These are phyloP conservation scores for Hemiscyllium ocellatum DNA, from an alignment of 2,113 vertebrate genomes.

Conservation along the genomic window DNA sequence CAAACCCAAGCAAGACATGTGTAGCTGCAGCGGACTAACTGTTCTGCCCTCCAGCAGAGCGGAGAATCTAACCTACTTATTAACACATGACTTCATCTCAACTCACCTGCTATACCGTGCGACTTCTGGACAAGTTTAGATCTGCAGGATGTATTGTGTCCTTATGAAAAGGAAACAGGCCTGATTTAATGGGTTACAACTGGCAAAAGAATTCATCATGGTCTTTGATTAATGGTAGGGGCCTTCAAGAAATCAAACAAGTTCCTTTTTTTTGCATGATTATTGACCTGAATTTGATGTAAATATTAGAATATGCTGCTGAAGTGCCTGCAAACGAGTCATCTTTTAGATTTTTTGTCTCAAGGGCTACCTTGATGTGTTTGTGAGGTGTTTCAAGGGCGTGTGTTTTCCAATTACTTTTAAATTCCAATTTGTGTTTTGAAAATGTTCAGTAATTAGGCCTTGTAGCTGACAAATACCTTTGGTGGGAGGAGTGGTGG, in stretches of 20 bases:
- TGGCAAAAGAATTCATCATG: not conserved
- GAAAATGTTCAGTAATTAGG: not conserved
- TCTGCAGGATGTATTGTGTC: not conserved
- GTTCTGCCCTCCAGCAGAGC: too few relatives aligned
- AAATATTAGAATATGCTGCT: not conserved
- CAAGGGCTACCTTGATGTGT: not conserved
- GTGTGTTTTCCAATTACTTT: not conserved
- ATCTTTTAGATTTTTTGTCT: not conserved
- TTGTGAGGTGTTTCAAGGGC: not conserved
- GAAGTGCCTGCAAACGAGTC: not conserved
- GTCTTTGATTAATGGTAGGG: conserved; percentile 10
- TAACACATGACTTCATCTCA: conserved; percentile 10
- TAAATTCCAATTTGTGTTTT: too few relatives aligned
- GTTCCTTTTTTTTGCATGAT: not conserved
- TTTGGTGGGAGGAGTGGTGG: not conserved
- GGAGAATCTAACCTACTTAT: not conserved
- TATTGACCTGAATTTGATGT: not conserved
- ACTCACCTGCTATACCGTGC: not conserved
- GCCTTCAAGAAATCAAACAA: not conserved
- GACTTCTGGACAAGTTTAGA: not conserved
- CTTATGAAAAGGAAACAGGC: not conserved
- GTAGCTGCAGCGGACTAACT: too few relatives aligned
- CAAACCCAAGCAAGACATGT: too few relatives aligned
- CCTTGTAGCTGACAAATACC: not conserved
- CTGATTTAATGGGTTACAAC: not conserved